phyloP scores from a whole-genome alignment of 2,797 vertebrate genomes.

The Galaxias olidus region DNA sequence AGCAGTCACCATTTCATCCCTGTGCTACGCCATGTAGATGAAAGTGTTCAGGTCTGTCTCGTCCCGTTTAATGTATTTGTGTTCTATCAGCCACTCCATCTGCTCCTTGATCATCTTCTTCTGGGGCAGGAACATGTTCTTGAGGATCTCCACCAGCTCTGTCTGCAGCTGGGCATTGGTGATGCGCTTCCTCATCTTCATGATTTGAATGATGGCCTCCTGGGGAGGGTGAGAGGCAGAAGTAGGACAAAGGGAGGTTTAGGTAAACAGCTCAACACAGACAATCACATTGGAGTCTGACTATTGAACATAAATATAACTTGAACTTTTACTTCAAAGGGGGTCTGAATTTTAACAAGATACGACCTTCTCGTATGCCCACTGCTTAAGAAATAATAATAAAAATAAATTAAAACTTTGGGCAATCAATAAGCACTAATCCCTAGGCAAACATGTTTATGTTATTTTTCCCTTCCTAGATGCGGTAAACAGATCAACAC shows the following conservation, averaged over 20 bases:
- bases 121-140: conserved; percentile 99
- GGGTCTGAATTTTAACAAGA: no score
- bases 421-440: no score
- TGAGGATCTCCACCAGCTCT: conserved; percentile 99
- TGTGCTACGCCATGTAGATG: conserved; percentile 95
- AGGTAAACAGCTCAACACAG: no score
- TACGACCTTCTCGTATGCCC: no score
- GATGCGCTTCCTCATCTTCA: conserved; percentile 99
- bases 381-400: no score
- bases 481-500: conserved; percentile 59
- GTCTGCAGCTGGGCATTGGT: conserved; percentile 99
- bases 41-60: conserved; percentile 98
- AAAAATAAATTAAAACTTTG: no score
- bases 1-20: background rate
- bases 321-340: no score
- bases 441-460: background rate
- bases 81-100: conserved; percentile 99
- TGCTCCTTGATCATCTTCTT: conserved; percentile 99
- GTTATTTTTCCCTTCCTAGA: background rate
- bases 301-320: no score
- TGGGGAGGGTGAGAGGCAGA: conserved; percentile 42
- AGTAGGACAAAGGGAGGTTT: background rate
- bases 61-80: conserved; percentile 98
- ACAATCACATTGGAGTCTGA: no score
- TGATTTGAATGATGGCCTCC: conserved; percentile 99